A percentile compares a stretch with the other conserved stretches of the same genome.
These are phyloP conservation scores for Tinea semifulvella DNA, from an alignment of 2,888 invertebrate species.

Conservation along the genomic window DNA sequence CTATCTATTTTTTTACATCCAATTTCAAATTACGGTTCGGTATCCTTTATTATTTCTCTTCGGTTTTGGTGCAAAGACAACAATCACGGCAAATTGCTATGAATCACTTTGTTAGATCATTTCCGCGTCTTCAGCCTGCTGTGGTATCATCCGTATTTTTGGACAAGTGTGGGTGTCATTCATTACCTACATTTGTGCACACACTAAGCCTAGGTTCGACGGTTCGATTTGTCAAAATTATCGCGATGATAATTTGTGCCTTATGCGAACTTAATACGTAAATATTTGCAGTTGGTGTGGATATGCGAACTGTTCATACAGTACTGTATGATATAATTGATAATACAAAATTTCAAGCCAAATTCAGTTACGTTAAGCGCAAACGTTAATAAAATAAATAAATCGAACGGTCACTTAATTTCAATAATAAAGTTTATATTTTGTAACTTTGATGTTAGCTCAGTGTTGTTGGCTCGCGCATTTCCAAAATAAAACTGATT, in stretches of 20 bases:
- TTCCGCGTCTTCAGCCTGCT: constrained; percentile 10
- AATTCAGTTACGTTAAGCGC: too few relatives aligned
- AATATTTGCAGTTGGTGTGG: too few relatives aligned
- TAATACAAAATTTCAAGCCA: too few relatives aligned
- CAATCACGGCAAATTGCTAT: constrained; percentile 2
- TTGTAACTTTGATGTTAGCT: too few relatives aligned
- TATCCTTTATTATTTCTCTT: background rate
- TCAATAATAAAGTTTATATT: too few relatives aligned
- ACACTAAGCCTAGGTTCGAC: background rate
- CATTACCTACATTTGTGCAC: background rate
- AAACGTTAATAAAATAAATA: too few relatives aligned
- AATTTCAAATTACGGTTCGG: background rate
- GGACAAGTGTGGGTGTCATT: constrained; percentile 16
- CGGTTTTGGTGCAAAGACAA: background rate
- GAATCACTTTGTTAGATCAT: constrained; percentile 14
- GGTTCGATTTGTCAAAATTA: constrained; percentile 9
- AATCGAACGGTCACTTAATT: too few relatives aligned
- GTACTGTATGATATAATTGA: too few relatives aligned
- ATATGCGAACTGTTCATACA: too few relatives aligned
- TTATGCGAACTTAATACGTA: too few relatives aligned
- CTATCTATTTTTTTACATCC: background rate
- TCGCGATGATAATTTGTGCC: background rate
- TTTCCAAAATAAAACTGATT: too few relatives aligned
- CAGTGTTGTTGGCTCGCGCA: too few relatives aligned
- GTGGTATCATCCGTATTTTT: constrained; percentile 17